Evolutionary conservation across 2,797 vertebrate species (phyloP).

Genomic region (Pygocentrus nattereri): DNA sequence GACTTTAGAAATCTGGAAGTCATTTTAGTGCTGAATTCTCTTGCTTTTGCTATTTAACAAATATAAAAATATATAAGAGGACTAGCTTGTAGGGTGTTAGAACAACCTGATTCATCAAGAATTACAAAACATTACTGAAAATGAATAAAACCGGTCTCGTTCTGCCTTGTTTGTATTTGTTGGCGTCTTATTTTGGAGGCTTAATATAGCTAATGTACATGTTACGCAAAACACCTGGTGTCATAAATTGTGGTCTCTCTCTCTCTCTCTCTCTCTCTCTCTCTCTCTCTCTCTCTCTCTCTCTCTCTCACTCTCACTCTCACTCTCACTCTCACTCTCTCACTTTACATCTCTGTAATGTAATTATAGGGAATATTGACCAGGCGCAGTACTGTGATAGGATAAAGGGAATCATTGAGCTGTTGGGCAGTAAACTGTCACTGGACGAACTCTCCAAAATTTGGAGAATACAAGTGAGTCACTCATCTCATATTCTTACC

Average conservation of each 20-base stretch:
- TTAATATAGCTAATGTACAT: not conserved
- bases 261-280: conserved; percentile 2
- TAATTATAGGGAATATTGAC: conserved; percentile 92
- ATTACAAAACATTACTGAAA: too few species aligned
- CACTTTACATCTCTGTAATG: not conserved
- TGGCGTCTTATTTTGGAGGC: not conserved
- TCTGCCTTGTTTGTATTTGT: too few species aligned
- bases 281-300: conserved; percentile 1
- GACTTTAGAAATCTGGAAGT: too few species aligned
- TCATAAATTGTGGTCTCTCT: not conserved
- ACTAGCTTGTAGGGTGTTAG: not conserved
- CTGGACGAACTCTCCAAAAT: conserved; percentile 98
- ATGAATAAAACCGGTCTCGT: too few species aligned
- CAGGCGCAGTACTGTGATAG: conserved; percentile 99
- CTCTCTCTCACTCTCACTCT: too few species aligned
- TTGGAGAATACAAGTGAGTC: conserved; percentile 94
- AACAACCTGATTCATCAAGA: too few species aligned
- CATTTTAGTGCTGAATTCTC: too few species aligned
- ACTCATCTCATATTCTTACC: not conserved
- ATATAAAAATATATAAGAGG: not conserved
- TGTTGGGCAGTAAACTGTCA: conserved; percentile 96
- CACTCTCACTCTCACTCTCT: not conserved
- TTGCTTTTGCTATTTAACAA: not conserved
- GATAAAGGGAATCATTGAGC: conserved; percentile 99
- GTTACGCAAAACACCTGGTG: not conserved